Conservation (phyloP, 2,797 vertebrate species). For the Sandelia bainsii region DNA sequence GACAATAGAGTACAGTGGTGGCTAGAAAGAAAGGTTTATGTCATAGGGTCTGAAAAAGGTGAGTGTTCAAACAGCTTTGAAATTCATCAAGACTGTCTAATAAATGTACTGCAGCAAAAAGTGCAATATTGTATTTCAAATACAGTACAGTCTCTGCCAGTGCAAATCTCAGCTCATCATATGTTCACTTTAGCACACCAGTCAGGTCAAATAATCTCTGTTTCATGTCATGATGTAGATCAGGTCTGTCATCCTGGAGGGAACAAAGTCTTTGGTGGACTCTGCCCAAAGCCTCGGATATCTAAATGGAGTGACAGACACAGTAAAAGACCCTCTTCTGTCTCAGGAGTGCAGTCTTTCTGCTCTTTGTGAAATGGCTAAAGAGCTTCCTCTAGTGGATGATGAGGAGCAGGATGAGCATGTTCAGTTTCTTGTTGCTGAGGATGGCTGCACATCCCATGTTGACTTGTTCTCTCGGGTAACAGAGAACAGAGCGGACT, state of each 20-base stretch:
- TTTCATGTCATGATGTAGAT: slow-evolving; percentile 81
- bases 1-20: no score
- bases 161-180: not conserved
- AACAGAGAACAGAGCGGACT: slow-evolving; percentile 83
- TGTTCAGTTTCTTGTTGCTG: slow-evolving; percentile 63
- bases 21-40: no score
- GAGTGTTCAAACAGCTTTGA: no score
- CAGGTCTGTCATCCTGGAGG: slow-evolving; percentile 87
- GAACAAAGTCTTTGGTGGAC: slow-evolving; percentile 85
- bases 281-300: slow-evolving; percentile 84
- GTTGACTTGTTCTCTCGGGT: slow-evolving; percentile 87
- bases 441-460: slow-evolving; percentile 69
- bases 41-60: no score
- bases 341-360: slow-evolving; percentile 82
- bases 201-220: not conserved
- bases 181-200: not conserved
- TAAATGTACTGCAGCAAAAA: no score
- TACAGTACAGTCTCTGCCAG: not conserved
- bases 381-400: slow-evolving; percentile 81
- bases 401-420: slow-evolving; percentile 59
- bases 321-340: slow-evolving; percentile 47
- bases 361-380: slow-evolving; percentile 94
- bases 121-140: no score
- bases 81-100: no score
- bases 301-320: slow-evolving; percentile 63